Conservation (phyloP, 1,140 invertebrate genomes). For the Bombus fervidus region DNA sequence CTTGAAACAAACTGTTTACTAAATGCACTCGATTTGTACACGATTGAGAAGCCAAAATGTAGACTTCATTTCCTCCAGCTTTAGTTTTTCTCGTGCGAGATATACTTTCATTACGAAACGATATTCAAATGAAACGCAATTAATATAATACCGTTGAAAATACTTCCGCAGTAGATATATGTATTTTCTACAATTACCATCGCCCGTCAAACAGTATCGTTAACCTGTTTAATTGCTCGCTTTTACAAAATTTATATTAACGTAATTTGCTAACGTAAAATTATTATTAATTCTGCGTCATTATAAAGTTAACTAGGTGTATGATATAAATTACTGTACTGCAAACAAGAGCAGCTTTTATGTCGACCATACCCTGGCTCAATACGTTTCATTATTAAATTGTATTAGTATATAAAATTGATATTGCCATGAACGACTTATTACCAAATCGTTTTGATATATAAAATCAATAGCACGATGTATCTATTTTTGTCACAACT, state of each 20-base stretch:
- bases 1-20: not conserved
- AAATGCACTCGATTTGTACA: not conserved
- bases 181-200: not conserved
- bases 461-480: not conserved
- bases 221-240: slow-evolving; percentile 9
- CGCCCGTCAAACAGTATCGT: not conserved
- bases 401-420: not conserved
- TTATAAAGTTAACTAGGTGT: not conserved
- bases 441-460: not conserved
- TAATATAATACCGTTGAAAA: too few species aligned
- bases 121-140: not conserved
- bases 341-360: not conserved
- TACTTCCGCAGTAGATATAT: too few species aligned
- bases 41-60: not conserved
- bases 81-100: not conserved
- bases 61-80: not conserved
- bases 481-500: not conserved
- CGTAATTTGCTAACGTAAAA: not conserved
- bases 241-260: not conserved
- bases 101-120: not conserved
- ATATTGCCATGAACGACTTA: not conserved
- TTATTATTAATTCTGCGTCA: not conserved
- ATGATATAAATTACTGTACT: not conserved
- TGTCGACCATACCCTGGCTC: not conserved
- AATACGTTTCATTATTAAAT: not conserved